Evolutionary conservation across 2,113 vertebrate genomes (phyloP).

Genomic region (Eira barbara): DNA sequence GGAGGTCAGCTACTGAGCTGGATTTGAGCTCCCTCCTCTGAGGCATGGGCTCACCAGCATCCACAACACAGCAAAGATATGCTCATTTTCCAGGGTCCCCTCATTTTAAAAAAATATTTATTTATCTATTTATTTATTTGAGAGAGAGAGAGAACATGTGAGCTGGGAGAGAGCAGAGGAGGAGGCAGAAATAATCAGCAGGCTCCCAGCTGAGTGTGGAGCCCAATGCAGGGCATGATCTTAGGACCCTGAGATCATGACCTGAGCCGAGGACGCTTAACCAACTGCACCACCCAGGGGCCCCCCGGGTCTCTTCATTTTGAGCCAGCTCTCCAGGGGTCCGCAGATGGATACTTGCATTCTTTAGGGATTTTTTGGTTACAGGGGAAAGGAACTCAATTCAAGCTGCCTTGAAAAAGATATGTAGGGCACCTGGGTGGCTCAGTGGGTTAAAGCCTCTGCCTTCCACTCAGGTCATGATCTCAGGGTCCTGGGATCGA

Average conservation of each 20-base stretch:
- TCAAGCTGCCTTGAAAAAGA: background rate
- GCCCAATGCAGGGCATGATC: rapidly evolving
- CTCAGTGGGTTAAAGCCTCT: too few relatives aligned
- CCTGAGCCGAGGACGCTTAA: background rate
- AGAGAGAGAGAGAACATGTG: background rate
- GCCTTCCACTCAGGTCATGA: too few relatives aligned
- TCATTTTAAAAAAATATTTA: background rate
- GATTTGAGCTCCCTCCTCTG: background rate
- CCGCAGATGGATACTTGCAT: too few relatives aligned
- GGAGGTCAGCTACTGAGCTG: too few relatives aligned
- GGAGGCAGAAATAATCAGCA: background rate
- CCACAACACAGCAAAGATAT: too few relatives aligned
- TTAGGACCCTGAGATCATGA: background rate
- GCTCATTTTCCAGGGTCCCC: background rate
- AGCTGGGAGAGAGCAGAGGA: background rate
- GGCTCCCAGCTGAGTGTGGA: background rate
- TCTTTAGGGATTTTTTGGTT: background rate
- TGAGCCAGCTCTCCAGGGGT: background rate
- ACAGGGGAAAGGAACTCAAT: background rate
- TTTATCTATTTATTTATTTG: background rate
- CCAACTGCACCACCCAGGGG: background rate
- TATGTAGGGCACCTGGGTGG: background rate
- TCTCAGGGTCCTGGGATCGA: too few relatives aligned
- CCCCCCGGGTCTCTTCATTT: background rate
- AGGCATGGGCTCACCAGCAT: background rate